Percentiles rank a stretch among this genome's conserved stretches.
phyloP scores from a whole-genome alignment of 2,113 vertebrate genomes.

The Megaceryle torquata region DNA sequence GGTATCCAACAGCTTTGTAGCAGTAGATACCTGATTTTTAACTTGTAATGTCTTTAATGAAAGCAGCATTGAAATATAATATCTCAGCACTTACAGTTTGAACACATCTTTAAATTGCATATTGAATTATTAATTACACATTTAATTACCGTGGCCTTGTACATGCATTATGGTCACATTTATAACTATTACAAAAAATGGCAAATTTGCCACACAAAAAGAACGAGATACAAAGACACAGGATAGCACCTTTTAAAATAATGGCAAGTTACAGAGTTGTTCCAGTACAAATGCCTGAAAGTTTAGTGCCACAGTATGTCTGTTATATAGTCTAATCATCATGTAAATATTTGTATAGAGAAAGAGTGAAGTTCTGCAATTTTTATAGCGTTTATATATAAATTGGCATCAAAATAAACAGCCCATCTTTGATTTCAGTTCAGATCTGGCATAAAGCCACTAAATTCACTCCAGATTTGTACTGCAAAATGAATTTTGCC shows the following conservation, averaged over 20 bases:
- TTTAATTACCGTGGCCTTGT: background rate
- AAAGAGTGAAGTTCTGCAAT: background rate
- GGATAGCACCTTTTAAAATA: background rate
- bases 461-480: background rate
- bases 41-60: background rate
- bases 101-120: background rate
- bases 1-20: background rate
- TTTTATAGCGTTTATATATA: background rate
- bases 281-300: background rate
- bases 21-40: background rate
- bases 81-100: background rate
- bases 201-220: background rate
- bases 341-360: background rate
- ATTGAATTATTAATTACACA: background rate
- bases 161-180: background rate
- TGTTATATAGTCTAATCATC: background rate
- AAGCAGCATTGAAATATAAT: background rate
- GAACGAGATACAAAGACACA: background rate
- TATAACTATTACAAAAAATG: background rate
- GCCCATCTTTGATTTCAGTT: background rate
- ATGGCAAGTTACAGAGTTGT: background rate
- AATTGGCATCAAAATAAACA: slow-evolving; percentile 9
- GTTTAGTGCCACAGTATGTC: background rate
- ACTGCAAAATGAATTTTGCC: background rate
- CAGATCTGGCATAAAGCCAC: background rate